Base-by-base conservation (phyloP, 2,797 vertebrate species). In the Enteromius treurensis region DNA sequence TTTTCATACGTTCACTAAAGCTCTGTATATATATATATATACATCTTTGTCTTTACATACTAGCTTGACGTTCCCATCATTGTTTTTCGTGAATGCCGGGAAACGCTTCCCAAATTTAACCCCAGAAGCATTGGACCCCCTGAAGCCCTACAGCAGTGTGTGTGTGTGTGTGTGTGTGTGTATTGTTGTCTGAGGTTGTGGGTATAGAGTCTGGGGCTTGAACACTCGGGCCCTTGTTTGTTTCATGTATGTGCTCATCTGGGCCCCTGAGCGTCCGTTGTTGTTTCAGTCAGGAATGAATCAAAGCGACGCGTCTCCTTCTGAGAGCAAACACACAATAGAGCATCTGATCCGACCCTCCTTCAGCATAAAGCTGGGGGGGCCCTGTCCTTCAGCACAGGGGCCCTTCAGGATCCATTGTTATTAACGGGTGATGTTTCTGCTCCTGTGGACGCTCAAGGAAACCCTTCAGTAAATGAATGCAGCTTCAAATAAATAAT, bases 81-180 rank as follows among this genome's bases (percentile, higher is more conserved):
- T 82, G 81, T 82, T 6, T 34, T 45, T 32, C 45, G 26, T 58
- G 60, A 77, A 82, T 77, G 40, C 60, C 13, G 62, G 71, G 49
- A 82, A 82, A 53, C 5, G 3, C 45, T 65, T 82, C 60, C 80
- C 29, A 71, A 67, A 80, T 60, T 80, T 34, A 64, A 73, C 79
- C 68, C 79, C 55, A 42, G 40, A 47, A 58, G 14, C 9, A 9
- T 42, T 37, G 70, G 80, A 81, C 80, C 71, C 80, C 71, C 23
- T 40, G 32, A 29, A 17, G 32, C 64, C 37, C 65, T 32, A 14
- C 58, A 60, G 11, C 21, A 37, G 73, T 37, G 49, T 37, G 29
- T 55, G 75, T 69, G 67, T 37, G 49, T 37, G 29, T 55, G 75
- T 69, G 67, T 64, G 26, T 26, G 26, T 26, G 55, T 77, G 23